These are phyloP conservation scores for Drosophila atroscutellata DNA, from an alignment of 2,888 invertebrate species.

Conservation along the genomic window DNA sequence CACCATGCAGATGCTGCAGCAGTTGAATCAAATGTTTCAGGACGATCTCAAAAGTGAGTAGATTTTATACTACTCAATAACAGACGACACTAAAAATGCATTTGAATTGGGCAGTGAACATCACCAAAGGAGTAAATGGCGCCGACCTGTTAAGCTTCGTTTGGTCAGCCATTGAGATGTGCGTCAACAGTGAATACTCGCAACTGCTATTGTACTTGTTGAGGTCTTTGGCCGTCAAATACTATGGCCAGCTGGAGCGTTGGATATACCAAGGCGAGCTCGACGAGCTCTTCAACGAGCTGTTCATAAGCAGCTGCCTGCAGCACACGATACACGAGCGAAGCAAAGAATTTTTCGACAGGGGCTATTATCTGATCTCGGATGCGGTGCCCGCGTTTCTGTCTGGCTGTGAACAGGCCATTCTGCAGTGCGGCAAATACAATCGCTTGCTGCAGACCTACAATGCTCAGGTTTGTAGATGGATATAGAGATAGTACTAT, in stretches of 20 bases:
- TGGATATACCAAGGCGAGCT: conserved; percentile 95
- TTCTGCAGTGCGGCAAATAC: conserved; percentile 91
- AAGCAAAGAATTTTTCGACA: conserved; percentile 84
- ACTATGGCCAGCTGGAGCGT: conserved; percentile 87
- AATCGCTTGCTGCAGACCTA: conserved; percentile 89
- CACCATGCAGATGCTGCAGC: conserved; percentile 77
- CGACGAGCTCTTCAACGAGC: conserved; percentile 92
- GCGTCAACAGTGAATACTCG: conserved; percentile 77
- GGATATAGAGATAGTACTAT: not conserved
- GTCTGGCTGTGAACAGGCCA: conserved; percentile 87
- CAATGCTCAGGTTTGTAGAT: conserved; percentile 88
- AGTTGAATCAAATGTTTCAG: conserved; percentile 77
- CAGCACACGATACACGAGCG: conserved; percentile 73
- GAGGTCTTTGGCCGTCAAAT: conserved; percentile 82
- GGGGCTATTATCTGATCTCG: conserved; percentile 79
- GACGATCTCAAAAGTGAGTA: conserved; percentile 77
- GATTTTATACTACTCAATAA: no score
- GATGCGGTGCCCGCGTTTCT: conserved; percentile 89
- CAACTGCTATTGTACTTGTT: conserved; percentile 82
- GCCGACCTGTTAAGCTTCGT: conserved; percentile 81
- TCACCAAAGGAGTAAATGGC: conserved; percentile 72
- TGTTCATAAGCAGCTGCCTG: conserved; percentile 88
- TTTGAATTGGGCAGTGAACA: conserved; percentile 56
- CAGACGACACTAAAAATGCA: no score
- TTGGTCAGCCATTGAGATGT: conserved; percentile 80